A percentile compares a stretch with the other conserved stretches of the same genome.
These are phyloP conservation scores for Parascotia fuliginaria DNA, from an alignment of 2,888 invertebrate genomes.

Conservation along the genomic window DNA sequence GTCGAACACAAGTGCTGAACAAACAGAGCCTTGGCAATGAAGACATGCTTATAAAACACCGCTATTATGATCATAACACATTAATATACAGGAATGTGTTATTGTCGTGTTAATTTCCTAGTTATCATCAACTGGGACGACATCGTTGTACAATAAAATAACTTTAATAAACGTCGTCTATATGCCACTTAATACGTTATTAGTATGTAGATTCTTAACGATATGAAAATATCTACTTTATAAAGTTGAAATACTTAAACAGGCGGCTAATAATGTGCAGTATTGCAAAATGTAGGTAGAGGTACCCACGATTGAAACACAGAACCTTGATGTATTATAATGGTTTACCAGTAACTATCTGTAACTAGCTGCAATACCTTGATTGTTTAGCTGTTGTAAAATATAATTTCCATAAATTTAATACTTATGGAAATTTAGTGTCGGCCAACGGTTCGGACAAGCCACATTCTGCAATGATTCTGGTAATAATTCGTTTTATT, in stretches of 20 bases:
- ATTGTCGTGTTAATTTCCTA: conserved; percentile 64
- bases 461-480: neutral
- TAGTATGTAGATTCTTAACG: conserved; percentile 38
- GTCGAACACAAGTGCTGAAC: conserved; percentile 50
- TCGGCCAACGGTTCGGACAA: neutral
- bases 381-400: conserved; percentile 1
- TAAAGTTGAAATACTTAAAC: conserved; percentile 31
- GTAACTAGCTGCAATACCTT: conserved; percentile 6
- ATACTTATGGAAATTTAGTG: neutral
- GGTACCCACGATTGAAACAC: conserved; percentile 21
- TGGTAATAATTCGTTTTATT: neutral
- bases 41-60: conserved; percentile 62
- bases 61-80: conserved; percentile 67
- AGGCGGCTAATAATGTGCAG: conserved; percentile 25
- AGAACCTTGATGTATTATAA: conserved; percentile 18
- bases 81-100: conserved; percentile 70
- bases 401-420: neutral
- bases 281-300: conserved; percentile 24
- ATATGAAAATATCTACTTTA: conserved; percentile 31
- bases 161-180: conserved; percentile 31
- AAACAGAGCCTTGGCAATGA: conserved; percentile 58
- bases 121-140: conserved; percentile 60
- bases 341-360: conserved; percentile 10
- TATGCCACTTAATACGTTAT: conserved; percentile 21
- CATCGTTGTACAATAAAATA: conserved; percentile 46